A percentile compares a stretch with the other conserved stretches of the same genome.
Evolutionary conservation across 2,888 invertebrate species (phyloP).

Genomic region (Danaus chrysippus): DNA sequence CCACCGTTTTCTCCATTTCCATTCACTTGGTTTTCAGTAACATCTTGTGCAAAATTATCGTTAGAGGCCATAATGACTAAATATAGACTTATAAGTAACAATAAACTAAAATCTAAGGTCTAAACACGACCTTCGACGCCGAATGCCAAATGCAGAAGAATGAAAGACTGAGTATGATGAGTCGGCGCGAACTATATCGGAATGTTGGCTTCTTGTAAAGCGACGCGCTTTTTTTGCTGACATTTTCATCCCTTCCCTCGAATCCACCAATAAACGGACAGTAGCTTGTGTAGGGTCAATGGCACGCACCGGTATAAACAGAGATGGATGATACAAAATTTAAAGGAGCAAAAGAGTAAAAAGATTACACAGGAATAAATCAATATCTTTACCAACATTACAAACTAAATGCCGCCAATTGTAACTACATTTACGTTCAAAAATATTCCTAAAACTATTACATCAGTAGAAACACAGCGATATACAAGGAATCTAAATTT

Average conservation of each 20-base stretch:
- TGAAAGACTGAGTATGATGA: conserved; percentile 51
- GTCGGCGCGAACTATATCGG: conserved; percentile 39
- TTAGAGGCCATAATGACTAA: conserved; percentile 84
- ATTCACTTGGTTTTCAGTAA: conserved; percentile 84
- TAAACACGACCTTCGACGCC: conserved; percentile 72
- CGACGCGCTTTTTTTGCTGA: conserved; percentile 39
- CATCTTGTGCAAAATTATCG: conserved; percentile 89
- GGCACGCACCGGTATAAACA: conserved; percentile 49
- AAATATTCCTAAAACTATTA: conserved; percentile 10
- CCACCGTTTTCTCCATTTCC: conserved; percentile 81
- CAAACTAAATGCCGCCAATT: conserved; percentile 40
- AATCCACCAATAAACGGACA: conserved; percentile 50
- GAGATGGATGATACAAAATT: conserved; percentile 33
- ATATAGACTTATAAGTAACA: conserved; percentile 65
- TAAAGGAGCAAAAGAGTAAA: conserved; percentile 39
- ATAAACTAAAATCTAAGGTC: conserved; percentile 72
- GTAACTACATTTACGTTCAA: conserved; percentile 22
- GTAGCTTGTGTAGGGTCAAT: conserved; percentile 56
- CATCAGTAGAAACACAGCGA: not conserved
- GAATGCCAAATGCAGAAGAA: conserved; percentile 78
- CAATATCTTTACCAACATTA: conserved; percentile 52
- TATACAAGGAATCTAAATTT: not conserved
- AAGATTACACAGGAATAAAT: conserved; percentile 42
- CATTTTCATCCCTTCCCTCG: conserved; percentile 41
- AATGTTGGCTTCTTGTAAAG: conserved; percentile 37